A percentile compares a stretch with the other conserved stretches of the same genome.
Evolutionary conservation across 2,888 invertebrate species (phyloP).

Genomic region (Megalurothrips usitatus): DNA sequence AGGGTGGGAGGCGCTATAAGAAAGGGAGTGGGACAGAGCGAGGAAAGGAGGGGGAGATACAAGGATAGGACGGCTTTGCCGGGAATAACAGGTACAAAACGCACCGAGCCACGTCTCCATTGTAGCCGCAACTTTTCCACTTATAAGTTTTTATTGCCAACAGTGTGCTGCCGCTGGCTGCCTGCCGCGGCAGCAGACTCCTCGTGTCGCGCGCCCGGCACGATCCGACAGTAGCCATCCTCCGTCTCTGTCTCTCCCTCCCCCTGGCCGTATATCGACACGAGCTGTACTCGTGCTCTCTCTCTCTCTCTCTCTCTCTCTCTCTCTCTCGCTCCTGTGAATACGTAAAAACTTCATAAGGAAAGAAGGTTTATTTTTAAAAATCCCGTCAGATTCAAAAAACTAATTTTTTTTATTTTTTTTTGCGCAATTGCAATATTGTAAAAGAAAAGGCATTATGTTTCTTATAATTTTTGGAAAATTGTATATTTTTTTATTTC

Average conservation of each 20-base stretch:
- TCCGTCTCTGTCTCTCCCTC: no score
- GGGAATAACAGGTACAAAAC: constrained; percentile 20
- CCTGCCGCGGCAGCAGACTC: background rate
- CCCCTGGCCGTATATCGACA: no score
- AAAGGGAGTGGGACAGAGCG: background rate
- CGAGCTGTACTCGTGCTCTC: no score
- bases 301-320: background rate
- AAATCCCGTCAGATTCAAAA: no score
- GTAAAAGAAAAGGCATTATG: no score
- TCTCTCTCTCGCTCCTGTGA: background rate
- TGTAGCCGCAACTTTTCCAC: constrained; percentile 23
- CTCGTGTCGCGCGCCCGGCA: background rate
- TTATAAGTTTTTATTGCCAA: constrained; percentile 22
- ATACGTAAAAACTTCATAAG: no score
- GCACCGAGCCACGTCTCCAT: constrained; percentile 12
- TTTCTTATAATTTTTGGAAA: no score
- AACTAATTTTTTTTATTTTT: no score
- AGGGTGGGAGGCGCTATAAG: background rate
- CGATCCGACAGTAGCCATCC: no score
- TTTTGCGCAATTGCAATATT: no score
- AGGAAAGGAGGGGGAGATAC: background rate
- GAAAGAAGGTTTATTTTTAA: no score
- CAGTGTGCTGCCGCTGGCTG: background rate
- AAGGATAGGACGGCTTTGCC: background rate
- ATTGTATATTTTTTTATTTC: no score